Evolutionary conservation across 2,113 vertebrate species (phyloP).

Genomic region (Cheirogaleus medius): DNA sequence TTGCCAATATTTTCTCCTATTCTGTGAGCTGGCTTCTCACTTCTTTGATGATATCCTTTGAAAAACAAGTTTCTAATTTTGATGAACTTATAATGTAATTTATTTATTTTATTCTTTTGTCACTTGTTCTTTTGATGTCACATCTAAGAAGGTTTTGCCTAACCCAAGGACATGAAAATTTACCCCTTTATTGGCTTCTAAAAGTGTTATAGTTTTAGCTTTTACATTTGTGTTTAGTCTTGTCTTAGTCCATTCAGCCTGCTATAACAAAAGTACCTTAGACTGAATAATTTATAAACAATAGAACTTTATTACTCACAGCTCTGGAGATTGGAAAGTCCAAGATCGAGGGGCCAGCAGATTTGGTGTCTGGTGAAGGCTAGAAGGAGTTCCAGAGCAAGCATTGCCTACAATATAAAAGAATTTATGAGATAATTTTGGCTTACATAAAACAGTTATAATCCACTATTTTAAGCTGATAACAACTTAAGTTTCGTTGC

Average conservation of each 20-base stretch:
- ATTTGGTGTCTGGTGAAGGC: not conserved
- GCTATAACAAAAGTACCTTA: not conserved
- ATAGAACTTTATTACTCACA: not conserved
- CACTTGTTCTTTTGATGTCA: not conserved
- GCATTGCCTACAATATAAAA: not conserved
- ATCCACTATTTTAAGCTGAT: not conserved
- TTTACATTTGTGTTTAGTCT: not conserved
- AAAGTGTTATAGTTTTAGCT: not conserved
- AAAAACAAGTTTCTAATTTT: not conserved
- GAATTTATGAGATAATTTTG: not conserved
- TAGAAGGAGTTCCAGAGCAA: not conserved
- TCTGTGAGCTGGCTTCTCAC: not conserved
- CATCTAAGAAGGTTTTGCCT: not conserved
- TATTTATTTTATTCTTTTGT: not conserved
- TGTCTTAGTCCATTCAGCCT: not conserved
- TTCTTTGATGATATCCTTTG: not conserved
- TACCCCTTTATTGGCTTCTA: not conserved
- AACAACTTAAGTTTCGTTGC: not conserved
- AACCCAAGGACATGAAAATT: not conserved
- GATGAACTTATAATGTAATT: not conserved
- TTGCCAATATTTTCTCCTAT: not conserved
- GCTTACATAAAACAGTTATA: not conserved
- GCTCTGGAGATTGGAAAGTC: not conserved
- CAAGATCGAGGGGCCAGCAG: not conserved
- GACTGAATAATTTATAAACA: not conserved